Base-by-base conservation (phyloP, 1,140 invertebrate species). In the Monochamus saltuarius region DNA sequence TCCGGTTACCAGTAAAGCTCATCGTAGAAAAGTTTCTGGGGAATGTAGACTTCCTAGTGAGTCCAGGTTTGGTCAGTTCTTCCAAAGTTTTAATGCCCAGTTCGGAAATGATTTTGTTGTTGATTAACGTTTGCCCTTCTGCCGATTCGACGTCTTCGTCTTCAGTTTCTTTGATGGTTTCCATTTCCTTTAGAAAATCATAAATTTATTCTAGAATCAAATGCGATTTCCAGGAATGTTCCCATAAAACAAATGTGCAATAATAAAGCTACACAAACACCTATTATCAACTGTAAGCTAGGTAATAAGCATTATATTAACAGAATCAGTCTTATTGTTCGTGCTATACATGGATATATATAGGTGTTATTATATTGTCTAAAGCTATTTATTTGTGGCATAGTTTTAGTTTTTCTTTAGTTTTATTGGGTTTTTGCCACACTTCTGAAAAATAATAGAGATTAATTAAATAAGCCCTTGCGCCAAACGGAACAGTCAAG, bases 141-240 rank as follows among this genome's bases (percentile, higher is more conserved):
- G 67, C 66, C 16, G 65, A 51, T 37, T 72, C 71, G 8, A 72
- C 73, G 75, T 76, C 79, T 62, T 84, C 82, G 62, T 83, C 81
- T 45, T 83, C 82, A 17, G 78, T 82, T 69, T 83, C 82, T 58
- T 80, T 73, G 49, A 84, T 84, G 46, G 81, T 81, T 66, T 83
- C 82, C 82, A 84, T 83, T 77, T 83, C 82, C 82, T 84, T 68
- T 78, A 69, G 61, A 56, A 34, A 29, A 45, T 13, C 11, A 9
- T 29, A 29, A 29, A 29, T 29, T 42, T 53, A 38, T 53, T 37
- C 13, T 16, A 54, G 37, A 7, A 47, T 47, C 2, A 22, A 11
- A 3, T 29, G 22, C n/a, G n/a, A n/a, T n/a, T n/a, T n/a, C n/a
- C n/a, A n/a, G n/a, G n/a, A n/a, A n/a, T 29, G 22, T 29, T 29